Evolutionary conservation across 2,797 vertebrate species (phyloP).

Genomic region (Sitta carolinensis): DNA sequence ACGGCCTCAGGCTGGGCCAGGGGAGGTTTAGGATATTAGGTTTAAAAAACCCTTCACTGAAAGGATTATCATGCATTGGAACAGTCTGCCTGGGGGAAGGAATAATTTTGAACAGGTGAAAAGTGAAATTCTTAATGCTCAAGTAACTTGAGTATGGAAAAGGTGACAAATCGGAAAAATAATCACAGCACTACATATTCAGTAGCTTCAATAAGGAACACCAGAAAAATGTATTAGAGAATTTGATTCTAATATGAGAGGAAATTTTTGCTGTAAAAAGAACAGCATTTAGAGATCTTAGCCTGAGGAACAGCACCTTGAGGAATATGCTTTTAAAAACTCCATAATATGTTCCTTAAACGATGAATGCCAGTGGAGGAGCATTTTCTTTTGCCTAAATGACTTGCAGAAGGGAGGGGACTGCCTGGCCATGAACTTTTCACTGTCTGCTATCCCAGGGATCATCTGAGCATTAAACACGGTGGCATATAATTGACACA

Average conservation of each 20-base stretch:
- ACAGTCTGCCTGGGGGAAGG: neutral
- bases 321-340: neutral
- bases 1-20: rapidly evolving
- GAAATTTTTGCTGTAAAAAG: neutral
- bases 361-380: neutral
- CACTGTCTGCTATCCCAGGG: neutral
- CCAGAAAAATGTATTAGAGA: neutral
- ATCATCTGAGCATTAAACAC: neutral
- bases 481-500: neutral
- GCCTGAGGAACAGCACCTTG: neutral
- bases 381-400: neutral
- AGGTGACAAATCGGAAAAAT: neutral
- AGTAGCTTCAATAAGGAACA: neutral
- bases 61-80: neutral
- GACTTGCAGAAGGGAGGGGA: neutral
- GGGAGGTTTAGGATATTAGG: neutral
- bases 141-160: neutral
- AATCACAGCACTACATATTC: neutral
- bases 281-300: neutral
- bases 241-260: neutral
- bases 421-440: neutral
- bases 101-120: neutral
- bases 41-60: neutral
- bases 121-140: neutral
- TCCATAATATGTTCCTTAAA: neutral